These are phyloP conservation scores for Laothoe populi DNA, from an alignment of 2,888 invertebrate genomes.

Conservation along the genomic window DNA sequence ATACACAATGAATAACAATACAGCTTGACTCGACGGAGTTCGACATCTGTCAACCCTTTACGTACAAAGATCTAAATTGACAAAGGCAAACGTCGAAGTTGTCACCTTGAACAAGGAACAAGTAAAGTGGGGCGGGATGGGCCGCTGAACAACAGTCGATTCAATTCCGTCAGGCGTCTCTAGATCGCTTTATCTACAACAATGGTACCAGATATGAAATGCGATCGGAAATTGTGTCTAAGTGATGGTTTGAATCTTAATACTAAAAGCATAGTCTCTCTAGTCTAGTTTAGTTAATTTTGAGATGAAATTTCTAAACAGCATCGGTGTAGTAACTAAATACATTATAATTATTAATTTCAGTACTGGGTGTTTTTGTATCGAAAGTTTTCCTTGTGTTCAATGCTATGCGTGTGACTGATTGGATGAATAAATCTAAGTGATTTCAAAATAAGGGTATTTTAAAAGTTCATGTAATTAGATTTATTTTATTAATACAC, in stretches of 20 bases:
- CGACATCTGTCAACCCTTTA: conserved; percentile 22
- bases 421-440: no score
- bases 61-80: conserved; percentile 20
- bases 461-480: no score
- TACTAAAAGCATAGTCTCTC: not conserved
- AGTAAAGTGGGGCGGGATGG: conserved; percentile 8
- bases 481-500: no score
- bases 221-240: conserved; percentile 12
- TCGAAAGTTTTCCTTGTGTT: no score
- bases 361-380: no score
- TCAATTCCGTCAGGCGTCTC: conserved; percentile 2
- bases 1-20: not conserved
- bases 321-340: no score
- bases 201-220: not conserved
- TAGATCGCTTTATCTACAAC: conserved; percentile 19
- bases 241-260: conserved; percentile 3
- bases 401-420: no score
- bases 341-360: no score
- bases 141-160: not conserved
- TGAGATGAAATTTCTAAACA: no score
- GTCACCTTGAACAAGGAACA: conserved; percentile 2
- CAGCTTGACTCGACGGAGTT: not conserved
- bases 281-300: not conserved
- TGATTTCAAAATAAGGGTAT: no score
- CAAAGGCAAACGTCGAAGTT: conserved; percentile 23